Evolutionary conservation across 2,888 invertebrate genomes (phyloP), one percentile per base, ranked within the genome.

Genomic region (Elegia similella): DNA sequence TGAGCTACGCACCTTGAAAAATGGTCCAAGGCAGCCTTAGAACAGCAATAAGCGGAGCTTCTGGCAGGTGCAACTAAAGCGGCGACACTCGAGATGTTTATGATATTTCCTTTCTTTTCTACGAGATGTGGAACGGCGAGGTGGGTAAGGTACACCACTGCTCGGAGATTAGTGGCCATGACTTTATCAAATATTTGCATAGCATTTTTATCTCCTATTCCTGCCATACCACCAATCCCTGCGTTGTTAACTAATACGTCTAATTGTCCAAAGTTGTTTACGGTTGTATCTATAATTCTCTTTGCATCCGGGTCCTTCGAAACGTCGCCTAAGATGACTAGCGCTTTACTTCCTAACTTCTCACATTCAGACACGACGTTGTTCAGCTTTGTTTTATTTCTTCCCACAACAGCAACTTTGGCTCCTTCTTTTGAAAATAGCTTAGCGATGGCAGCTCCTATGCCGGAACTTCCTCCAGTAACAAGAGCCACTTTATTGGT

Each of bases 1-100:
- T 98, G 82, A n/a, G 98, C 97, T 15, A 94, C 91, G 78, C 96
- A 96, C 69, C 95, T 92, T 0, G 98, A 98, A 66, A 98, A 94
- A 75, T 98, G 97, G 85, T 98, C 98, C 0, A 98, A 84, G 1
- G 96, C 96, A 43, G 96, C 93, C 86, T 98, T 98, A 2, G 96
- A 96, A 85, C 98, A 95, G 66, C 63, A 66, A 44, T 73, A 72
- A 5, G 67, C 56, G 44, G 67, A 70, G 42, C 63, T 23, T 23
- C 5, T 66, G 42, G 42, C 57, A n/a, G 53, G 12, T 13, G 61
- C 46, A 15, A 52, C 42, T 12, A 46, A 57, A 5, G 66, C 57
- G 6, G 57, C 63, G 7, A 64, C 95, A 78, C 97, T 97, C 0
- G 97, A 97, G 0, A 98, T 95, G 80, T 98, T 98, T 0, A 98